Percentiles rank a stretch among this genome's conserved stretches.
Evolutionary conservation across 2,888 invertebrate species (phyloP).

Genomic region (Acronicta psi): DNA sequence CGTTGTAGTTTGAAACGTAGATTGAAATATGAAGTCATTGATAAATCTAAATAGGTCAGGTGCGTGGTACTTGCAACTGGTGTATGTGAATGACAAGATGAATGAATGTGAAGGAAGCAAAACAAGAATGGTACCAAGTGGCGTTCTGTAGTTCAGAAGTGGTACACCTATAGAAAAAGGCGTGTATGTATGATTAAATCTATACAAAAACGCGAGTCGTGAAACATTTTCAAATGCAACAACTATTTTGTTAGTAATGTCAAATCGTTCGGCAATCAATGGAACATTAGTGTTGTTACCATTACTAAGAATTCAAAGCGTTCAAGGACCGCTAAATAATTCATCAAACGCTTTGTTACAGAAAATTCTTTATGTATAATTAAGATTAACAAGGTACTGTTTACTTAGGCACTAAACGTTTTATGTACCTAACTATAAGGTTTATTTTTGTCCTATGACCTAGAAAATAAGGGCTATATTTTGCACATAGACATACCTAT

Average conservation of each 20-base stretch:
- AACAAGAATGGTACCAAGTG: too few relatives aligned
- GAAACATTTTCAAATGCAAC: slow-evolving; percentile 13
- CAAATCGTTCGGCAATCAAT: slow-evolving; percentile 17
- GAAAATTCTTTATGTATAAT: slow-evolving; percentile 21
- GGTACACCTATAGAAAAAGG: too few relatives aligned
- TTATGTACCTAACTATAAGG: neutral
- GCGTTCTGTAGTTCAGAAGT: too few relatives aligned
- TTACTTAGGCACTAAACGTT: slow-evolving; percentile 2
- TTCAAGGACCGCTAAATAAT: slow-evolving; percentile 37
- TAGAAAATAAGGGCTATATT: neutral
- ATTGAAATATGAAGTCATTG: too few relatives aligned
- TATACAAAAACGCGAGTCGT: slow-evolving; percentile 1
- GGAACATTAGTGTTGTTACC: slow-evolving; percentile 6
- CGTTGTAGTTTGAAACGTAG: slow-evolving; percentile 4
- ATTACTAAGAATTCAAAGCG: slow-evolving; percentile 36
- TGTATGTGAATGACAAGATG: too few relatives aligned
- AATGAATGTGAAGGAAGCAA: too few relatives aligned
- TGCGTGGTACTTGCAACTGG: too few relatives aligned
- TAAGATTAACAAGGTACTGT: neutral
- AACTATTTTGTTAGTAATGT: slow-evolving; percentile 21
- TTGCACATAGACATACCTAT: too few relatives aligned
- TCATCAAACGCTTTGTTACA: slow-evolving; percentile 21
- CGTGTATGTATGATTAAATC: too few relatives aligned
- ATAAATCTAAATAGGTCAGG: too few relatives aligned
- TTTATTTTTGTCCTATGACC: slow-evolving; percentile 5